These are phyloP conservation scores for Varroa destructor DNA, from an alignment of 1,140 invertebrate species.

Conservation along the genomic window DNA sequence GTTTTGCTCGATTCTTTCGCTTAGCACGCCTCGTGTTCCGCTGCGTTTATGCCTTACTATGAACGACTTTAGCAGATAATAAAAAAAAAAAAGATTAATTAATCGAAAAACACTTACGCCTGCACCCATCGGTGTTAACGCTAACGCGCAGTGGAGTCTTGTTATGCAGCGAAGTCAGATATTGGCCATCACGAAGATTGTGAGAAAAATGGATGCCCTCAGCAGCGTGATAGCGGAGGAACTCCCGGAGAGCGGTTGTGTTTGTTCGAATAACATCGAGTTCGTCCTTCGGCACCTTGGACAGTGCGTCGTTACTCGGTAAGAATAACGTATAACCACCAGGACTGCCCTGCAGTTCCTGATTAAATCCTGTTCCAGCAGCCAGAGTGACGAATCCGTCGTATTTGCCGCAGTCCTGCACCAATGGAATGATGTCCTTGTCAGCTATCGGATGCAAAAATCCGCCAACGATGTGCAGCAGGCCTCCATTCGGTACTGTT, in stretches of 20 bases:
- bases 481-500: slow-evolving; percentile 34
- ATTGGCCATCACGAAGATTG: slow-evolving; percentile 37
- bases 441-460: slow-evolving; percentile 35
- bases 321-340: slow-evolving; percentile 37
- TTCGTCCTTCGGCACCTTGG: slow-evolving; percentile 36
- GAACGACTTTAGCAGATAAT: too few species aligned
- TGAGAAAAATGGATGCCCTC: slow-evolving; percentile 35
- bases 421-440: slow-evolving; percentile 34
- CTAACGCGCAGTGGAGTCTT: slow-evolving; percentile 34
- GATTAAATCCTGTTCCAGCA: slow-evolving; percentile 35
- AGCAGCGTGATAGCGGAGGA: slow-evolving; percentile 36
- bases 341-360: slow-evolving; percentile 32
- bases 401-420: slow-evolving; percentile 36
- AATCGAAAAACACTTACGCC: slow-evolving; percentile 32
- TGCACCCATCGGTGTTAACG: slow-evolving; percentile 36
- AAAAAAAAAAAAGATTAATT: not conserved
- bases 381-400: slow-evolving; percentile 37
- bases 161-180: slow-evolving; percentile 35
- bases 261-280: slow-evolving; percentile 35
- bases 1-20: too few species aligned
- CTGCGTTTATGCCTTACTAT: too few species aligned
- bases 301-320: slow-evolving; percentile 37
- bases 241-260: slow-evolving; percentile 37
- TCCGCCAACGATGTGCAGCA: slow-evolving; percentile 37
- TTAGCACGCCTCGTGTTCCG: too few species aligned